Evolutionary conservation across 2,113 vertebrate species (phyloP), one percentile per base, ranked within the genome.

Genomic region (Alligator mississippiensis): DNA sequence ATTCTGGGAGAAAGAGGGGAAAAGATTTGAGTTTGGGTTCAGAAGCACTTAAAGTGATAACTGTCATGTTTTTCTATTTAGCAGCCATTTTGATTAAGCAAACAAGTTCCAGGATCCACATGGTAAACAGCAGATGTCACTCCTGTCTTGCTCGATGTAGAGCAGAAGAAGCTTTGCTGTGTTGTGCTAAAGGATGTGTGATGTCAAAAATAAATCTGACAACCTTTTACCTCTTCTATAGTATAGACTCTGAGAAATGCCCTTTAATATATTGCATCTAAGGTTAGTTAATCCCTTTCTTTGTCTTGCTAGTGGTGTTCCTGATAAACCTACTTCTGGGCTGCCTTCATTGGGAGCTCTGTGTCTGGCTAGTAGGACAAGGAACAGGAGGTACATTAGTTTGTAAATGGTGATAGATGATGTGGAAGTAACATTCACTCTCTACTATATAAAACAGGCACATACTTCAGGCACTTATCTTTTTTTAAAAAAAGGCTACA

Each of bases 41-140:
- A 75, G n/a, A 82, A 90, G 61, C 38, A 22, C 47, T 82, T 82
- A 24, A 78, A 28, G 89, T 16, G 59, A 68, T 60, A 60, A 14
- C n/a, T 63, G 34, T 82, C 76, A 38, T 38, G 80, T 90, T 61
- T n/a, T n/a, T n/a, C n/a, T n/a, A n/a, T n/a, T n/a, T n/a, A n/a
- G n/a, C n/a, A n/a, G n/a, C n/a, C n/a, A n/a, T n/a, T n/a, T n/a
- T n/a, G n/a, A n/a, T n/a, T n/a, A n/a, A n/a, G n/a, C n/a, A n/a
- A 21, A 22, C 61, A 68, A 30, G 2, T 77, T 85, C 25, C 38
- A 38, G 47, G 89, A 90, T 30, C 25, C 75, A 34, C 25, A 3
- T 13, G 61, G 0, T 0, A 57, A 96, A 96, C 96, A 95, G 94
- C 90, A 97, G 97, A 64, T 93, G 96, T 96, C 96, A 93, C 94